Base-by-base conservation (phyloP, 2,797 vertebrate genomes). In the Alca torda region DNA sequence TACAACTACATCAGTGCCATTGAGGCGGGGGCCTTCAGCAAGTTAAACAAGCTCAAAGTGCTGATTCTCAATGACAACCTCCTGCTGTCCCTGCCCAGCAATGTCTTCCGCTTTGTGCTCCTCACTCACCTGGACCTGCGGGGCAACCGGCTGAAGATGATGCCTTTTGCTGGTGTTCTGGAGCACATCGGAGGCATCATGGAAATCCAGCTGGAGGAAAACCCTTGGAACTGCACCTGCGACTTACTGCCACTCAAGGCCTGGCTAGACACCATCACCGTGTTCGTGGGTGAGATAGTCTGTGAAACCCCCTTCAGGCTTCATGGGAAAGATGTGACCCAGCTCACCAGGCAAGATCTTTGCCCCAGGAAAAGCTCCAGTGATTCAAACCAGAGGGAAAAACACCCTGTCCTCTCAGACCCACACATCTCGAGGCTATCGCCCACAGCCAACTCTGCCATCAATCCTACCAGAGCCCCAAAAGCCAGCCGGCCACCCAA, bases 181-280 rank as follows among this genome's bases (percentile, higher is more conserved):
- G 99, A 99, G 96, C 99, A 99, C 95, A 99, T 99, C 4, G 99
- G 99, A 4, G 99, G 99, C 51, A 99, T 99, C 96, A 99, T 99
- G 99, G 99, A 99, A 97, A 99, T 99, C 92, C 99, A 99, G 98
- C 98, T 99, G 92, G 99, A 99, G 94, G 99, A 99, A 95, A 99
- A 99, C 90, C 99, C 99, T 0, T 99, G 99, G 99, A 99, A 99
- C 86, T 99, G 99, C 97, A 99, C 99, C 33, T 99, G 99, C 3
- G 99, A 99, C 96, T 97, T 99, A 77, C 98, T 99, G 68, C 99
- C 99, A 3, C 99, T 99, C 68, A 99, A 99, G 96, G 98, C 99
- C 59, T 99, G 99, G 99, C 95, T 99, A 79, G 99, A 99, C 97
- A 99, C 99, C n/a, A 99, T 99, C 89, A 99, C 99, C 0, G 99